phyloP scores from a whole-genome alignment of 2,888 invertebrate genomes.

The Cataglyphis altisquamis region DNA sequence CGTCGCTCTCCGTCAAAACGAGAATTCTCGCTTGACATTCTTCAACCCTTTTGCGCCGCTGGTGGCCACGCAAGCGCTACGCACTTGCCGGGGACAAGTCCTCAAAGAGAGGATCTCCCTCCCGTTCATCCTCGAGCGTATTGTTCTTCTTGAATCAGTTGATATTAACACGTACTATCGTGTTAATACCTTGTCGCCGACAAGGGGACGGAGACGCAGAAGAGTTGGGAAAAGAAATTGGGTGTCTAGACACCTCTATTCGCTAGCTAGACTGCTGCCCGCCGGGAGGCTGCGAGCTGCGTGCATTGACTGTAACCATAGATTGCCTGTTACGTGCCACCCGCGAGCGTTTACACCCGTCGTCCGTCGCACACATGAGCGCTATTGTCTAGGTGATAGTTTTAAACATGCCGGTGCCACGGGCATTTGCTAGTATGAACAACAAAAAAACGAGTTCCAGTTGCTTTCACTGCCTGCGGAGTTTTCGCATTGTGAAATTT shows the following conservation, averaged over 20 bases:
- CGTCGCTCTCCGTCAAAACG: neutral
- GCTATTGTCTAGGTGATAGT: slow-evolving; percentile 40
- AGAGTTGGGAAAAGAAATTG: slow-evolving; percentile 63
- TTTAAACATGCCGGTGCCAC: slow-evolving; percentile 10
- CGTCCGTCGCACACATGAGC: slow-evolving; percentile 16
- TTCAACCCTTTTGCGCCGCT: slow-evolving; percentile 1
- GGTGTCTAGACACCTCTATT: slow-evolving; percentile 73
- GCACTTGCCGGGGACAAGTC: neutral
- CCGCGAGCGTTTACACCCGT: slow-evolving; percentile 47
- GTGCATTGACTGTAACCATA: slow-evolving; percentile 32
- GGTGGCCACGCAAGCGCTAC: neutral
- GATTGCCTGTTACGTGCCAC: slow-evolving; percentile 44
- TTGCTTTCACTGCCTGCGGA: slow-evolving; percentile 12
- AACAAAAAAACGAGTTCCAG: neutral
- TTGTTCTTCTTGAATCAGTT: slow-evolving; percentile 27
- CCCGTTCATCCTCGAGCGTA: slow-evolving; percentile 10
- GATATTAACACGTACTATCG: too few relatives aligned
- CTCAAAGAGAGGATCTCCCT: neutral
- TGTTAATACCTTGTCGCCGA: slow-evolving; percentile 16
- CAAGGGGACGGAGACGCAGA: slow-evolving; percentile 5
- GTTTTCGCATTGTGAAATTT: neutral
- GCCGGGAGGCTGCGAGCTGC: slow-evolving; percentile 31
- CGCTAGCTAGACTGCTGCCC: slow-evolving; percentile 19
- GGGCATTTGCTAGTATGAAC: neutral
- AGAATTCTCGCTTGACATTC: neutral